Evolutionary conservation across 2,888 invertebrate species (phyloP).

Genomic region (Malthinus seriepunctatus): DNA sequence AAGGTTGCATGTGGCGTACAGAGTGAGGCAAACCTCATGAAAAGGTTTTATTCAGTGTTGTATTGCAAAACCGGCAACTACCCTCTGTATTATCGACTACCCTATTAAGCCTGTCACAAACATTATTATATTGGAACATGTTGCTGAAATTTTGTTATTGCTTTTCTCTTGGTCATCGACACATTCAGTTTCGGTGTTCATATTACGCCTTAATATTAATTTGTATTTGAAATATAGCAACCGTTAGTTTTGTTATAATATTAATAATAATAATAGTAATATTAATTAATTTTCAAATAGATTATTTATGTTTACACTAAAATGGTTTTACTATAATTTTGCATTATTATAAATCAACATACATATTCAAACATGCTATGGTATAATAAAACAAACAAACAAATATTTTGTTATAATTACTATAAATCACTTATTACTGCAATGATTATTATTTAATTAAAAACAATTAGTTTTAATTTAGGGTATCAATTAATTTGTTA

Average conservation of each 20-base stretch:
- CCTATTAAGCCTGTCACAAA: constrained; percentile 15
- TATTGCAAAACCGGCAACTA: neutral
- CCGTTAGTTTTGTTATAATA: too few relatives aligned
- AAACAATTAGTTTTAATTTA: too few relatives aligned
- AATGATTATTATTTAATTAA: too few relatives aligned
- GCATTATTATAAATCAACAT: constrained; percentile 10
- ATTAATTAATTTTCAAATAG: constrained; percentile 9
- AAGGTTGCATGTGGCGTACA: constrained; percentile 8
- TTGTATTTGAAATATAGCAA: too few relatives aligned
- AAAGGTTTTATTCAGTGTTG: constrained; percentile 1
- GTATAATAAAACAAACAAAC: constrained; percentile 1
- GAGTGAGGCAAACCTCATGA: constrained; percentile 1
- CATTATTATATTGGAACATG: constrained; percentile 16
- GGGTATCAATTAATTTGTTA: too few relatives aligned
- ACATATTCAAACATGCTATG: neutral
- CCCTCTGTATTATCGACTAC: constrained; percentile 14
- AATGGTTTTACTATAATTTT: constrained; percentile 6
- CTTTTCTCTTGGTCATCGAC: constrained; percentile 9
- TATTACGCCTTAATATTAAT: constrained; percentile 1
- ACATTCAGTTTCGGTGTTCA: constrained; percentile 2
- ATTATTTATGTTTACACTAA: constrained; percentile 10
- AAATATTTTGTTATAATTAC: neutral
- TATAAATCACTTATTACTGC: too few relatives aligned
- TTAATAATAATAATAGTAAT: neutral
- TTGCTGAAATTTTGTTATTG: constrained; percentile 17